phyloP scores from a whole-genome alignment of 1,140 invertebrate species.

The Magallana ariakensis region DNA sequence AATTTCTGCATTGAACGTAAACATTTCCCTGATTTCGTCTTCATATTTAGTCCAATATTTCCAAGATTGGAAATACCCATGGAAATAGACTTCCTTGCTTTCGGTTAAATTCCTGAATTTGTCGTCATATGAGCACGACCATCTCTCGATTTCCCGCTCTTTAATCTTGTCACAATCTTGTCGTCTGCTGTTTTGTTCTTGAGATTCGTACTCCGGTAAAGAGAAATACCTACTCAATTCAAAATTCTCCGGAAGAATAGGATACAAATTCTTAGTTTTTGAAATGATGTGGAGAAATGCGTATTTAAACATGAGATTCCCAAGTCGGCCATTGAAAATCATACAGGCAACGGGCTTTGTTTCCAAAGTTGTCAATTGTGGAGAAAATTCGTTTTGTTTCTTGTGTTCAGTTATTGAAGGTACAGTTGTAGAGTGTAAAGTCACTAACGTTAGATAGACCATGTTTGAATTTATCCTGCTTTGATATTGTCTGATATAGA shows the following conservation, averaged over 20 bases:
- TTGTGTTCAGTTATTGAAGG: neutral
- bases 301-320: conserved; percentile 34
- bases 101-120: neutral
- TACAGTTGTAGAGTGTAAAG: neutral
- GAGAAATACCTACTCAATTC: neutral
- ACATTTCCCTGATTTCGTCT: conserved; percentile 45
- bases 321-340: conserved; percentile 26
- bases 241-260: neutral
- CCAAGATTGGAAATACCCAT: conserved; percentile 58
- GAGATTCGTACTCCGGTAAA: conserved; percentile 6
- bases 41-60: conserved; percentile 53
- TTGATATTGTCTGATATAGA: neutral
- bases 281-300: conserved; percentile 7
- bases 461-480: neutral
- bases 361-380: neutral
- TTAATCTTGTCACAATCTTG: neutral
- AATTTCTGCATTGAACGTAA: conserved; percentile 43
- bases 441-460: neutral
- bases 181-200: neutral
- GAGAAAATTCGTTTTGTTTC: neutral
- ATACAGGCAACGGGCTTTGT: neutral
- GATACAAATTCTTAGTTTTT: conserved; percentile 16
- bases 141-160: neutral
- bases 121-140: conserved; percentile 29
- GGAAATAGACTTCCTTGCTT: conserved; percentile 42